These are phyloP conservation scores for Pseudorasbora parva DNA, from an alignment of 2,113 vertebrate genomes.

Conservation along the genomic window DNA sequence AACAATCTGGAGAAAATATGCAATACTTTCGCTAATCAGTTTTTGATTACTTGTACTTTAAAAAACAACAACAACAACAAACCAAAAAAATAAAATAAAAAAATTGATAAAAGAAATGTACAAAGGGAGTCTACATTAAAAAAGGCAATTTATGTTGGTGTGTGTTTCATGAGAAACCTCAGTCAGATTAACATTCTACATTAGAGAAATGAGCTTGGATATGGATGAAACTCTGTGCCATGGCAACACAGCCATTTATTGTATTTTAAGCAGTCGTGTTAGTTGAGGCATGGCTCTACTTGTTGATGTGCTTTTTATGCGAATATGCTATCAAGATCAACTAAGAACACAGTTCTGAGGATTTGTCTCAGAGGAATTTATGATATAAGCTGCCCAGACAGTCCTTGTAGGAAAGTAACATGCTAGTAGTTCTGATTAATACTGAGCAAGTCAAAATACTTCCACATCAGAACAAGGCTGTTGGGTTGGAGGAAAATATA, in stretches of 20 bases:
- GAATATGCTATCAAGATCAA: background rate
- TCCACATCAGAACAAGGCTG: background rate
- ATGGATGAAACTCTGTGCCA: background rate
- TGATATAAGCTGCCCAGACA: background rate
- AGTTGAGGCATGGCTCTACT: background rate
- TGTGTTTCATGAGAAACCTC: background rate
- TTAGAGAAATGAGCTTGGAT: background rate
- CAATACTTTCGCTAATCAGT: background rate
- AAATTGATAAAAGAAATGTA: background rate
- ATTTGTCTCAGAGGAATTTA: slow-evolving; percentile 16
- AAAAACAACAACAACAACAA: too few species aligned
- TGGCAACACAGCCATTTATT: slow-evolving; percentile 4
- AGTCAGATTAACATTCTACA: background rate
- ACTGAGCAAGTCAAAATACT: background rate
- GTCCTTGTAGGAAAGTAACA: background rate
- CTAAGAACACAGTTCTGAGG: background rate
- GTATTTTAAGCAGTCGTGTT: background rate
- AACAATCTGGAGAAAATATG: background rate
- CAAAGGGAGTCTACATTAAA: background rate
- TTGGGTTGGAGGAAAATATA: background rate
- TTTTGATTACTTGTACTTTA: background rate
- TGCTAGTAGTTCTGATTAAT: background rate
- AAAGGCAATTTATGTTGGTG: background rate
- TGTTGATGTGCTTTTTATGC: slow-evolving; percentile 16
- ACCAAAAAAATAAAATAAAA: too few species aligned